Evolutionary conservation across 1,140 invertebrate genomes (phyloP).

Genomic region (Drosophila orena): DNA sequence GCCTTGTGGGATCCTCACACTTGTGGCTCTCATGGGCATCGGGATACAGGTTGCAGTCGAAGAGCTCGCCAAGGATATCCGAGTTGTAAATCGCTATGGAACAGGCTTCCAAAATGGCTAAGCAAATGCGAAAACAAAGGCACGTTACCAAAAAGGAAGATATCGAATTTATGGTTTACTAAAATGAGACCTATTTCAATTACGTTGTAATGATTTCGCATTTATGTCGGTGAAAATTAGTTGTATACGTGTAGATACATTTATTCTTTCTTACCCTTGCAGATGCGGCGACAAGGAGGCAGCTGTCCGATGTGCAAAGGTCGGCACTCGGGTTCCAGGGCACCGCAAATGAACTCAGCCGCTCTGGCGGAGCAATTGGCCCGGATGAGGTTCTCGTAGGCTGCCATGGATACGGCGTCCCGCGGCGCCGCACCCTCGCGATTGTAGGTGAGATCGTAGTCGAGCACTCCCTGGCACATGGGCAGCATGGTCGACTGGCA

Average conservation of each 20-base stretch:
- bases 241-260: no score
- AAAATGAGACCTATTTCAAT: no score
- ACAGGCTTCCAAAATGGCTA: slow-evolving; percentile 87
- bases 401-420: slow-evolving; percentile 41
- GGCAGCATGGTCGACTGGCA: slow-evolving; percentile 78
- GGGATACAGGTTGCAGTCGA: slow-evolving; percentile 87
- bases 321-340: slow-evolving; percentile 89
- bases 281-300: slow-evolving; percentile 88
- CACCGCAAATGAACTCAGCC: slow-evolving; percentile 87
- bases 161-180: no score
- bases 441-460: slow-evolving; percentile 87
- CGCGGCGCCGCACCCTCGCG: slow-evolving; percentile 49
- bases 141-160: no score
- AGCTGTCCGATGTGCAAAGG: slow-evolving; percentile 86
- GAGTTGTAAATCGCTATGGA: slow-evolving; percentile 87
- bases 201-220: no score
- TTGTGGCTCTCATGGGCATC: slow-evolving; percentile 85
- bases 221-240: no score
- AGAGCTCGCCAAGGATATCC: slow-evolving; percentile 86
- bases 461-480: slow-evolving; percentile 87
- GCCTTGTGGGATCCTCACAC: slow-evolving; percentile 79
- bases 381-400: slow-evolving; percentile 85
- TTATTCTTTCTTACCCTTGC: slow-evolving; percentile 86
- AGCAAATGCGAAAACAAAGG: no score
- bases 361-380: slow-evolving; percentile 88